Evolutionary conservation across 2,797 vertebrate species (phyloP).

Genomic region (Enteromius argenteus): DNA sequence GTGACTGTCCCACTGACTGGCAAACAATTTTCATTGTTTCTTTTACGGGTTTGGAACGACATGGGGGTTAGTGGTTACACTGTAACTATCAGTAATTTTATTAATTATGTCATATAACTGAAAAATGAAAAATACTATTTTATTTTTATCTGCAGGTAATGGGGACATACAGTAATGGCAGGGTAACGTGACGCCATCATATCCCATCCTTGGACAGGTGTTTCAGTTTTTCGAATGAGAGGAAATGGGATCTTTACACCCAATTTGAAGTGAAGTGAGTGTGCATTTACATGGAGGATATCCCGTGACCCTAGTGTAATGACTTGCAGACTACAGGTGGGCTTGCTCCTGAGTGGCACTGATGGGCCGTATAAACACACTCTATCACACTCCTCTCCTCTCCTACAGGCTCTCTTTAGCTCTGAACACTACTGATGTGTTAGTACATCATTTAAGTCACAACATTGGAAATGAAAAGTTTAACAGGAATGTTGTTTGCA

Average conservation of each 20-base stretch:
- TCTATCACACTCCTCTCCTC: constrained; percentile 74
- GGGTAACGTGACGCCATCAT: constrained; percentile 71
- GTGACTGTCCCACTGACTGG: too few species aligned
- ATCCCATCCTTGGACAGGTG: constrained; percentile 90
- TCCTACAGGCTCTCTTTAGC: constrained; percentile 48
- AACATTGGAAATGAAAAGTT: not conserved
- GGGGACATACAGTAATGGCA: constrained; percentile 53
- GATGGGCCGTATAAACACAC: constrained; percentile 82
- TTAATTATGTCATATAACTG: not conserved
- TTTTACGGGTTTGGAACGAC: too few species aligned
- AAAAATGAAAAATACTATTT: not conserved
- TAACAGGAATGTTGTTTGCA: not conserved
- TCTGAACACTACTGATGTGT: not conserved
- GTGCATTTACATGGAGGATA: constrained; percentile 93
- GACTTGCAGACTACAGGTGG: constrained; percentile 97
- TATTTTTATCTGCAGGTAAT: constrained; percentile 55
- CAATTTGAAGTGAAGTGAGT: constrained; percentile 99
- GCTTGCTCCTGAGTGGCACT: constrained; percentile 84
- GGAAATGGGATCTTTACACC: constrained; percentile 99
- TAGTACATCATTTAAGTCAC: not conserved
- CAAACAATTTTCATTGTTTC: too few species aligned
- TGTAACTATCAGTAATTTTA: not conserved
- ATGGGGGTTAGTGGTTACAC: too few species aligned
- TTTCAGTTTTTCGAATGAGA: constrained; percentile 94
- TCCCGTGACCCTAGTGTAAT: constrained; percentile 92